A percentile compares a stretch with the other conserved stretches of the same genome.
Conservation (phyloP, 2,113 vertebrate genomes). For the Daubentonia madagascariensis region DNA sequence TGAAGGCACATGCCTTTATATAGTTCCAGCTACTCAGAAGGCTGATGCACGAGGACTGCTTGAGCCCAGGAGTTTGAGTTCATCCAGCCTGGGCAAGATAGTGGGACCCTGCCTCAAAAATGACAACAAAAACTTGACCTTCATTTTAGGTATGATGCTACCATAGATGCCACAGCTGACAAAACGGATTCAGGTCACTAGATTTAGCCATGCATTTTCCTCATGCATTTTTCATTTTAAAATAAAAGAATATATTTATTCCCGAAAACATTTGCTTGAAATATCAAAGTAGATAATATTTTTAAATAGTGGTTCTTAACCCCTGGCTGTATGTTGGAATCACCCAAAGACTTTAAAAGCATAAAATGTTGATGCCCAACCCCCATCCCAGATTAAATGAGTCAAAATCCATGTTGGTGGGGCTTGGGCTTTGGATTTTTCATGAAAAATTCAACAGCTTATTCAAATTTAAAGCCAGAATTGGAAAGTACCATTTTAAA, state of each 20-base stretch:
- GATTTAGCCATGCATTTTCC: neutral
- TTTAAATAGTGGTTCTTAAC: neutral
- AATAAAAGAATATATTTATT: neutral
- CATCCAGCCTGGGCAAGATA: too few relatives aligned
- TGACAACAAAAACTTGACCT: neutral
- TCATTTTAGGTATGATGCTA: neutral
- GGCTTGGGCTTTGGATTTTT: neutral
- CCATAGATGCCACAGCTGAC: neutral
- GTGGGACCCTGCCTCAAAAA: too few relatives aligned
- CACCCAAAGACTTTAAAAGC: neutral
- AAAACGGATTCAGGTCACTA: neutral
- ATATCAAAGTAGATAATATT: neutral
- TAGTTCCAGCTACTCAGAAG: too few relatives aligned
- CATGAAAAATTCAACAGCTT: neutral
- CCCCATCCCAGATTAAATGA: neutral
- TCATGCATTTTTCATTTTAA: neutral
- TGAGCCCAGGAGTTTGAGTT: too few relatives aligned
- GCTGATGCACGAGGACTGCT: too few relatives aligned
- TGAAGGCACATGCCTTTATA: too few relatives aligned
- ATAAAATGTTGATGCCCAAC: neutral
- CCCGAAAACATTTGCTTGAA: neutral
- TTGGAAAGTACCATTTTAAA: conserved; percentile 1
- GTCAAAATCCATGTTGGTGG: neutral
- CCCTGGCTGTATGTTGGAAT: neutral
- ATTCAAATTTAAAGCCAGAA: neutral